These are phyloP conservation scores for Aphaenogaster rudis DNA, from an alignment of 1,140 invertebrate species.

Conservation along the genomic window DNA sequence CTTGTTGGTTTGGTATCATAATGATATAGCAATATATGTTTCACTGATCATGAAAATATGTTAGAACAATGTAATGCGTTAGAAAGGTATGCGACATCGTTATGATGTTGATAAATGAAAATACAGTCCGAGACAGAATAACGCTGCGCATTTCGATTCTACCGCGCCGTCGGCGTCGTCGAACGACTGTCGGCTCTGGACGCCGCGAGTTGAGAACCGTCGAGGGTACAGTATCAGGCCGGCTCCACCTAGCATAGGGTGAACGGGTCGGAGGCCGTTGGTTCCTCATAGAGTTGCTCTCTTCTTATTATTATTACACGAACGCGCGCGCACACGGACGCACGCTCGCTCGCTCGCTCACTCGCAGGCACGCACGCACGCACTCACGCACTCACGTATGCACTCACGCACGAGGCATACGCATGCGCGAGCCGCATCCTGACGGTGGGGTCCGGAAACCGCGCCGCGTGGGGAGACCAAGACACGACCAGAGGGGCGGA, in stretches of 20 bases:
- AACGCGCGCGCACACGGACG: conserved; percentile 74
- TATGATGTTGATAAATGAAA: background rate
- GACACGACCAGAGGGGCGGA: conserved; percentile 61
- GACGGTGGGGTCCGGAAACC: conserved; percentile 33
- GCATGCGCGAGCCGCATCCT: conserved; percentile 59
- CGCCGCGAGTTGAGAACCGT: conserved; percentile 77
- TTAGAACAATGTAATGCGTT: background rate
- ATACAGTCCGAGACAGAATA: background rate
- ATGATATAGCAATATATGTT: background rate
- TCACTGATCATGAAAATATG: background rate
- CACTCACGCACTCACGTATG: conserved; percentile 64
- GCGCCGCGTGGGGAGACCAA: conserved; percentile 59
- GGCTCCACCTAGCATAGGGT: conserved; percentile 86
- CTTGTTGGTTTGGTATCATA: no score
- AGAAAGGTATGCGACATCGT: background rate
- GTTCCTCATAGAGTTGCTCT: conserved; percentile 86
- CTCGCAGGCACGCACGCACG: conserved; percentile 72
- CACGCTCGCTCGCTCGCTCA: conserved; percentile 56
- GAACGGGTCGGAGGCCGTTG: conserved; percentile 86
- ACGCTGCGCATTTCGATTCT: background rate
- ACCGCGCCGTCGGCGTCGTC: background rate
- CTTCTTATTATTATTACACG: conserved; percentile 85
- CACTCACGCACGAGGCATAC: conserved; percentile 69
- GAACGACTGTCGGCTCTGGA: background rate
- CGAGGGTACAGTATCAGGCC: conserved; percentile 83